Evolutionary conservation across 1,140 invertebrate species (phyloP).

Genomic region (Cardiocondyla obscurior): DNA sequence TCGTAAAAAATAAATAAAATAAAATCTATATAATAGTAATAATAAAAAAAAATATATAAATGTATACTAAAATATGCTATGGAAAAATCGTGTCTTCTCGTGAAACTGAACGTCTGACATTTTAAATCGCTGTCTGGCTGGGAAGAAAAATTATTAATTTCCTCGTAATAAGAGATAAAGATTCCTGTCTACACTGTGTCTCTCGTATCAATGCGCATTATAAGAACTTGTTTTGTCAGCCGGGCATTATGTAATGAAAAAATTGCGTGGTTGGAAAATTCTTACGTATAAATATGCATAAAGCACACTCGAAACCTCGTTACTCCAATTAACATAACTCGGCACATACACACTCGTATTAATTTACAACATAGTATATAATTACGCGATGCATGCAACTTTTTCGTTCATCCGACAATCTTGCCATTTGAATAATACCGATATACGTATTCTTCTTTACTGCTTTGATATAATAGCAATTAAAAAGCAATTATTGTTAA

Average conservation of each 20-base stretch:
- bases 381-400: not conserved
- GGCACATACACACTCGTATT: not conserved
- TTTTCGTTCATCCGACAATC: not conserved
- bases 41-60: no score
- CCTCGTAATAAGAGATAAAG: not conserved
- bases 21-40: no score
- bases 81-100: not conserved
- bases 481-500: not conserved
- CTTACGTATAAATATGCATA: slow-evolving; percentile 1
- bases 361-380: not conserved
- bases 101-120: not conserved
- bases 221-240: not conserved
- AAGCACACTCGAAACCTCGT: not conserved
- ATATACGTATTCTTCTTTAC: slow-evolving; percentile 3
- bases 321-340: slow-evolving; percentile 16
- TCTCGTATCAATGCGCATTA: not conserved
- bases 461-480: not conserved
- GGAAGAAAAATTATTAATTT: not conserved
- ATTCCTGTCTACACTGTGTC: not conserved
- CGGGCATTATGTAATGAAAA: slow-evolving; percentile 8
- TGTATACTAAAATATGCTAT: not conserved
- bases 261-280: slow-evolving; percentile 10
- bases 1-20: not conserved
- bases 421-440: not conserved
- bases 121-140: not conserved